Base-by-base conservation (phyloP, 2,888 invertebrate genomes). In the Chrysolina oricalcia region DNA sequence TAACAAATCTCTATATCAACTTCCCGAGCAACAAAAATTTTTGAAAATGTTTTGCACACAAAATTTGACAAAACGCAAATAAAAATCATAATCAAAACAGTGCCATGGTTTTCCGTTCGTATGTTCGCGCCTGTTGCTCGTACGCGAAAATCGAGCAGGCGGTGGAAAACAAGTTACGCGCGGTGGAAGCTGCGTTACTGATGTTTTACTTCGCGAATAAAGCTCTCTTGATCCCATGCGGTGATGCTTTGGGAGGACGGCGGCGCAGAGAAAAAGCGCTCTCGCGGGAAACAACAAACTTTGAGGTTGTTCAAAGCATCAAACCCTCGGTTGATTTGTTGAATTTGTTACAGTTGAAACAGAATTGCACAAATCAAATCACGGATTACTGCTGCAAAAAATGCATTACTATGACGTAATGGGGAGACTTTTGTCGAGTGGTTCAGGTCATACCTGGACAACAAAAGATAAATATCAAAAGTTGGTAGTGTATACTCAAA, bases 181-280 rank as follows among this genome's bases (percentile, higher is more conserved):
- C 80, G 78, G 73, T 79, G 80, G 81, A 81, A 82, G 79, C 81
- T 82, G 80, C 72, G 75, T 69, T 80, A 83, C 82, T 82, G 79
- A 81, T 79, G 78, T 81, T 81, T 75, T 78, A 71, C 40, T 62
- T 63, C 53, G 48, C 62, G 76, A 72, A 76, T 76, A 80, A 78
- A 80, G 79, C 79, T 78, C 76, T 73, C 69, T 71, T 53, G 76
- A 53, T 79, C 76, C 79, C 80, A 81, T 80, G 80, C 80, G 80
- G 74, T 66, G 66, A 62, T 66, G 74, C 78, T 78, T 79, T 78
- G 77, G 80, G 75, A 9, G 11, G 23, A 56, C 78, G 76, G 80
- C 80, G 80, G 77, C 48, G 48, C 77, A 77, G 76, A 71, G 74
- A 74, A 78, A 79, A 80, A 80, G 76, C 77, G 72, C 78, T 78